Evolutionary conservation across 1,140 invertebrate species (phyloP), one percentile per base, ranked within the genome.

Genomic region (Drosophila prosaltans): DNA sequence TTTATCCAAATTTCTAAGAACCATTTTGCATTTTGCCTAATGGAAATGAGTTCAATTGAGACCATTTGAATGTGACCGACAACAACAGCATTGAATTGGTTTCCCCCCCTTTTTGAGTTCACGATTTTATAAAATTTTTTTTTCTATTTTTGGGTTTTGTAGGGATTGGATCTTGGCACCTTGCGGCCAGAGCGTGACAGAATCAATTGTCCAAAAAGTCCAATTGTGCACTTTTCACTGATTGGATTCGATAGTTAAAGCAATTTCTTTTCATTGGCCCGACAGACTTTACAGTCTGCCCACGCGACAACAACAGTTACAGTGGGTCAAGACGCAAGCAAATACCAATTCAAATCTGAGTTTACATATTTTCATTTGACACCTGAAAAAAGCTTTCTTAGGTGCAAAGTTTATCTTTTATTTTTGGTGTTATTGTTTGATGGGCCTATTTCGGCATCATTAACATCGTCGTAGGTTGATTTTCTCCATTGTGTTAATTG

Each of bases 101-200:
- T 7, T 36, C 32, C 6, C 7, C 21, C 45, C 45, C 2, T 9
- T 26, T 24, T 26, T 10, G 8, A 26, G 45, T 51, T 51, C 45
- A 51, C 21, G 45, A 51, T 51, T 51, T 26, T 21, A 4, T 3
- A 8, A 16, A 48, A 16, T 16, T 16, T 39, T 8, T 9, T 8
- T 24, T 24, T 48, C 16, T 30, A 0, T 30, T 30, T 30, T 36
- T 2, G 32, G 32, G 3, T 36, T 36, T 36, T 16, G 16, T 16
- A 36, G 32, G 32, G 32, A 36, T 36, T 36, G 6, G 45, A 48
- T 30, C 28, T 26, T 26, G 45, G n/a, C 45, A 51, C 45, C 45
- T 51, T 51, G 45, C 45, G 45, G 45, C 21, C 45, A 51, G 45
- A 51, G 45, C 45, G 45, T 51, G 45, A 51, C 45, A 51, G 45